These are phyloP conservation scores for Mastomys coucha DNA, from an alignment of 2,113 vertebrate genomes.

Conservation along the genomic window DNA sequence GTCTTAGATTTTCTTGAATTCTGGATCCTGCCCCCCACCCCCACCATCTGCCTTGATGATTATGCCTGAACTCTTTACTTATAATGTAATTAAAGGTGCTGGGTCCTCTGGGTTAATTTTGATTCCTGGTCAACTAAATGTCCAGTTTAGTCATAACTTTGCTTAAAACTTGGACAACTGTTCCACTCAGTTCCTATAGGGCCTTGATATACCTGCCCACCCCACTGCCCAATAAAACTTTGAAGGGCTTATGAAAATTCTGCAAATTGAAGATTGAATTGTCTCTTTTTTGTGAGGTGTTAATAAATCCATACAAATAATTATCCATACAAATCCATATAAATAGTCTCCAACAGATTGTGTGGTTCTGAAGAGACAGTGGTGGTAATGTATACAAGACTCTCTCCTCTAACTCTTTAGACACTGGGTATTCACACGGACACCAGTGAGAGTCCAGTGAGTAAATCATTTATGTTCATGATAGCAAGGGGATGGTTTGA, in stretches of 20 bases:
- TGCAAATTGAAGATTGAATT: neutral
- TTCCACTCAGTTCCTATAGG: neutral
- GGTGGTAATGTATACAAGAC: neutral
- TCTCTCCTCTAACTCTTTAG: neutral
- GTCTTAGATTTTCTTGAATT: neutral
- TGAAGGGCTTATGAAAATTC: conserved; percentile 21
- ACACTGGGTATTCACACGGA: neutral
- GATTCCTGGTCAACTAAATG: conserved; percentile 1
- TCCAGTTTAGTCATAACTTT: conserved; percentile 7
- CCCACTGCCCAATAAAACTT: neutral
- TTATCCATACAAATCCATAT: neutral
- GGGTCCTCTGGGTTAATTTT: conserved; percentile 48
- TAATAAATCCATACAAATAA: conserved; percentile 1
- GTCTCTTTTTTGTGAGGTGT: neutral
- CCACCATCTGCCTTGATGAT: neutral
- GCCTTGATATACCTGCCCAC: neutral
- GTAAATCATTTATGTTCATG: conserved; percentile 30
- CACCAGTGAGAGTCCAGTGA: neutral
- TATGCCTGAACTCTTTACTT: neutral
- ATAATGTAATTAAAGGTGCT: neutral
- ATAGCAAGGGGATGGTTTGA: conserved; percentile 23
- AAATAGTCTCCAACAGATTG: neutral
- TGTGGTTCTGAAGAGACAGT: neutral
- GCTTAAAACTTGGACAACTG: neutral
- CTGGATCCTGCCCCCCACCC: neutral